phyloP scores from a whole-genome alignment of 1,140 invertebrate genomes.

The Drosophila gunungcola region DNA sequence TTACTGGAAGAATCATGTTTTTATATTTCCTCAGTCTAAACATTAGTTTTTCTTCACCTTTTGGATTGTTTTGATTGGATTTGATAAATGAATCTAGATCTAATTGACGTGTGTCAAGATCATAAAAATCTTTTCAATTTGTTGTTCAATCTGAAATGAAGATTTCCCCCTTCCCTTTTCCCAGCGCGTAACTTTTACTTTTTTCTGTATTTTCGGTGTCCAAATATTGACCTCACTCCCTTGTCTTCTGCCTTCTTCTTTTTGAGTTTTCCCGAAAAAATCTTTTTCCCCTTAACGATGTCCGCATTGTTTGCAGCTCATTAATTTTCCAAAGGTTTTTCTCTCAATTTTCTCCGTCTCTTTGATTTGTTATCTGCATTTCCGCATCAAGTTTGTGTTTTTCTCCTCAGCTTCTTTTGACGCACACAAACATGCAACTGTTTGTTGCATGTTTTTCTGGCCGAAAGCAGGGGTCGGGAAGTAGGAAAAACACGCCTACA shows the following conservation, averaged over 20 bases:
- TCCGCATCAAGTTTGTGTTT: constrained; percentile 61
- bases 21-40: too few relatives aligned
- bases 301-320: constrained; percentile 76
- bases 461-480: background rate
- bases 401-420: constrained; percentile 28
- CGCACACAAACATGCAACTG: constrained; percentile 54
- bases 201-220: constrained; percentile 45
- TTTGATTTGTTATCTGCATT: constrained; percentile 69
- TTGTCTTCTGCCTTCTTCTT: constrained; percentile 4
- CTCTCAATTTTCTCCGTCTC: constrained; percentile 18
- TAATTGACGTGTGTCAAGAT: constrained; percentile 47
- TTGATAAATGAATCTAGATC: constrained; percentile 46
- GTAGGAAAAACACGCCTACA: constrained; percentile 45
- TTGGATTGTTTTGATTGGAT: constrained; percentile 47
- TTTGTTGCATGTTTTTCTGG: constrained; percentile 40
- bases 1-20: too few relatives aligned
- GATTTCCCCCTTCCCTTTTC: background rate
- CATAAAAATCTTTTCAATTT: constrained; percentile 17
- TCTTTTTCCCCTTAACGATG: constrained; percentile 52
- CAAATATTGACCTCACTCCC: constrained; percentile 43
- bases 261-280: constrained; percentile 12
- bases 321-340: constrained; percentile 71
- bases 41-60: background rate
- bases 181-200: constrained; percentile 45
- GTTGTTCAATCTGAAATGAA: background rate